Base-by-base conservation (phyloP, 2,888 invertebrate genomes). In the Drosophila paucipuncta region DNA sequence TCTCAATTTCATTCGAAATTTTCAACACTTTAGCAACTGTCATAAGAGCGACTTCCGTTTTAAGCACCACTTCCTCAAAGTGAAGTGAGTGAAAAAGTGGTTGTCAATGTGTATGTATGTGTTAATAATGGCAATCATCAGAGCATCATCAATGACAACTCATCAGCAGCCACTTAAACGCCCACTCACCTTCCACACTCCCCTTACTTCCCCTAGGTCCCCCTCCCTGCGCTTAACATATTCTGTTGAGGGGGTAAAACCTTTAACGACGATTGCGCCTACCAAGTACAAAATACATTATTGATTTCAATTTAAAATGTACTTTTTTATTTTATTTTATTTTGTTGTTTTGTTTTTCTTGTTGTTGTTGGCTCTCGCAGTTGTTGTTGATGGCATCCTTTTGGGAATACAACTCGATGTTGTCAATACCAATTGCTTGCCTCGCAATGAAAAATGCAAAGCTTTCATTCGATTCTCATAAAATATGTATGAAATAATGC, bases 231-330 rank as follows among this genome's bases (percentile, higher is more conserved):
- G 25, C 5, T 50, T 25, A n/a, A 10, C 11, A 37, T 55, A 55
- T 55, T 55, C 28, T 37, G 13, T 41, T 57, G n/a, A 28, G 18
- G n/a, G 52, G 41, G n/a, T 31, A 66, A 35, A 52, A 58, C n/a
- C 53, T 39, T 68, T 59, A 71, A 65, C 53, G 55, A 61, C 47
- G 49, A 54, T 71, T 53, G 55, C 28, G 82, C 55, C 80, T 50
- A 50, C 65, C 39, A 72, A 74, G 50, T 66, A 28, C 60, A 52
- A 72, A 67, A 75, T 83, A 77, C 65, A 89, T 89, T 86, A 87
- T 87, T 89, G 89, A 90, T 86, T 83, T 77, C 80, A 82, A 86
- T 87, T 89, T 75, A 73, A 79, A 81, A 83, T 82, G 68, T 74
- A 82, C 63, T 71, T 71, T 61, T 55, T 49, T 49, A 18, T 47